Evolutionary conservation across 2,113 vertebrate species (phyloP).

Genomic region (Cepphus grylle): DNA sequence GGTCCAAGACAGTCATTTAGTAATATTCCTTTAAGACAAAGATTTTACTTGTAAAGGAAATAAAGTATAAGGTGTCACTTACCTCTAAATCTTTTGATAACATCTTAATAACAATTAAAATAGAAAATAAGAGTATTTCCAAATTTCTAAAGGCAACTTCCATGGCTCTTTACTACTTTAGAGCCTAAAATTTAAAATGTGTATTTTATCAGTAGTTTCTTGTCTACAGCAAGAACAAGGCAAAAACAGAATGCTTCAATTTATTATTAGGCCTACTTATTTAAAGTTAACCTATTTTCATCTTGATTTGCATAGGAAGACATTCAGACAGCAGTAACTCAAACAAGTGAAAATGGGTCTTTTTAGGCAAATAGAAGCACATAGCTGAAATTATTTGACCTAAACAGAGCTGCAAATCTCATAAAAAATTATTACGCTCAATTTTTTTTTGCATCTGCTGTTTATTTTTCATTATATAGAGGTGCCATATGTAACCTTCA

Average conservation of each 20-base stretch:
- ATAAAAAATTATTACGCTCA: neutral
- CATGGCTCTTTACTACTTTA: neutral
- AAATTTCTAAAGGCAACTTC: neutral
- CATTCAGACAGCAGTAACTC: neutral
- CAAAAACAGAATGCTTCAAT: neutral
- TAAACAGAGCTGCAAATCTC: neutral
- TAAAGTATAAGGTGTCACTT: neutral
- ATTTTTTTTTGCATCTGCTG: neutral
- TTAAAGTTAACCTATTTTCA: neutral
- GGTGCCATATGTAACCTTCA: neutral
- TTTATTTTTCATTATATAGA: neutral
- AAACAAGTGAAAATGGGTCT: neutral
- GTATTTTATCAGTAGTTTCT: neutral
- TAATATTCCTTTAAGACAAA: neutral
- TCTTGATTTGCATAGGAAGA: neutral
- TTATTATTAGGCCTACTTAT: neutral
- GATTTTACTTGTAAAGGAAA: neutral
- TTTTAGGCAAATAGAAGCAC: neutral
- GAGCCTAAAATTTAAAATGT: neutral
- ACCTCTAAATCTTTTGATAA: neutral
- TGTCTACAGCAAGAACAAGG: neutral
- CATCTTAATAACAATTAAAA: neutral
- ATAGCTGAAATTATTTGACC: neutral
- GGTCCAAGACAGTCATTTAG: neutral
- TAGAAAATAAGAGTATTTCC: neutral